These are phyloP conservation scores for Pachycephala philippinensis DNA, from an alignment of 2,113 vertebrate species.

Conservation along the genomic window DNA sequence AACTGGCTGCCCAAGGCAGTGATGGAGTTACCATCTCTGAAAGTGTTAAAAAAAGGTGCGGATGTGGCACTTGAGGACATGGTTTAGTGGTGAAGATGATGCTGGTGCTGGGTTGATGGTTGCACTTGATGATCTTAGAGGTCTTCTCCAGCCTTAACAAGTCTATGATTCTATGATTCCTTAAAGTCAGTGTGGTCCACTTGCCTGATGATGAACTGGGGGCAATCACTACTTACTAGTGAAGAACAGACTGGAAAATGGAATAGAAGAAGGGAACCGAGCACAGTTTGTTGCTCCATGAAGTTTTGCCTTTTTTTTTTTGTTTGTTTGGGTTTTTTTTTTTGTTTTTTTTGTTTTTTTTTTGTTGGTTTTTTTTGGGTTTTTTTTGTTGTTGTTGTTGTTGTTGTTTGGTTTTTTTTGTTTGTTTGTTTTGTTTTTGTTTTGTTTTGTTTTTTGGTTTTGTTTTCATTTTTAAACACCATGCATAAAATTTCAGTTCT, in stretches of 20 bases:
- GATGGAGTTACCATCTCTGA: not conserved
- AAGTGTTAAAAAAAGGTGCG: not conserved
- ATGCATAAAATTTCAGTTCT: not conserved
- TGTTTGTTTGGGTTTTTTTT: too few species aligned
- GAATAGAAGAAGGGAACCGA: not conserved
- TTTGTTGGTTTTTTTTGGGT: too few species aligned
- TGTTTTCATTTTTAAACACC: not conserved
- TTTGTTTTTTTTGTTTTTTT: too few species aligned
- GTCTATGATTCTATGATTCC: not conserved
- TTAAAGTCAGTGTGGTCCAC: not conserved
- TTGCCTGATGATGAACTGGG: not conserved
- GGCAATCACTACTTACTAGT: not conserved
- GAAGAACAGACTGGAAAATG: not conserved
- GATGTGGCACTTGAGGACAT: not conserved
- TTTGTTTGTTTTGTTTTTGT: too few species aligned
- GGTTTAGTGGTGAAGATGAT: not conserved
- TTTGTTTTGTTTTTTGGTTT: too few species aligned
- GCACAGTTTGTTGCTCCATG: not conserved
- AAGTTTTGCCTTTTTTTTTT: not conserved
- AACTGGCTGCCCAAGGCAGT: not conserved
- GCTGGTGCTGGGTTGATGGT: not conserved
- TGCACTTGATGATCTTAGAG: not conserved
- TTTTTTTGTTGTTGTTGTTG: too few species aligned
- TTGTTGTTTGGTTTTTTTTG: not conserved
- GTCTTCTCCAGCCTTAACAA: not conserved